These are phyloP conservation scores for Microtus oregoni DNA, from an alignment of 2,113 vertebrate genomes.

Conservation along the genomic window DNA sequence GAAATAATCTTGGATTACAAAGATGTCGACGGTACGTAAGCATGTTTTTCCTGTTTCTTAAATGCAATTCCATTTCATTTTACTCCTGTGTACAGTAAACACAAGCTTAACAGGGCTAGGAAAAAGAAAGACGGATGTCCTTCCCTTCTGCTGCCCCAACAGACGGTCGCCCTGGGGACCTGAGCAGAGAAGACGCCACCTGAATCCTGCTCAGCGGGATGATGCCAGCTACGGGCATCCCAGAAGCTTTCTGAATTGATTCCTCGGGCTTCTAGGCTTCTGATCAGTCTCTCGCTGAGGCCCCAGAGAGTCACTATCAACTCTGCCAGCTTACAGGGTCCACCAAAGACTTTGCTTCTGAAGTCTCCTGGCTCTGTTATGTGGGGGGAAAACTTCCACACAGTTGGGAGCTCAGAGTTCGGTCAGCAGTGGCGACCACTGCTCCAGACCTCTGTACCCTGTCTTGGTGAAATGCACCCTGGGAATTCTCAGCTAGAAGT, in stretches of 20 bases:
- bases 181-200: background rate
- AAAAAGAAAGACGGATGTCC: background rate
- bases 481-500: background rate
- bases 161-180: background rate
- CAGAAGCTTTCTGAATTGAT: background rate
- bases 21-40: background rate
- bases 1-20: accelerated
- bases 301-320: background rate
- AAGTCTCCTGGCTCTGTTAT: background rate
- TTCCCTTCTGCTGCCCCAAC: background rate
- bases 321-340: background rate
- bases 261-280: background rate
- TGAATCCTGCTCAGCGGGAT: background rate
- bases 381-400: background rate
- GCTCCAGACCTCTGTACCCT: background rate
- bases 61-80: accelerated
- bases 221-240: background rate
- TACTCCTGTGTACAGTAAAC: accelerated
- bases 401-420: background rate
- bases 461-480: background rate
- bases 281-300: too few species aligned
- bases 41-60: background rate
- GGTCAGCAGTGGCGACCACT: accelerated
- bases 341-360: background rate
- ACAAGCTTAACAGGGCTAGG: accelerated